Evolutionary conservation across 2,113 vertebrate species (phyloP).

Genomic region (Notechis scutatus): DNA sequence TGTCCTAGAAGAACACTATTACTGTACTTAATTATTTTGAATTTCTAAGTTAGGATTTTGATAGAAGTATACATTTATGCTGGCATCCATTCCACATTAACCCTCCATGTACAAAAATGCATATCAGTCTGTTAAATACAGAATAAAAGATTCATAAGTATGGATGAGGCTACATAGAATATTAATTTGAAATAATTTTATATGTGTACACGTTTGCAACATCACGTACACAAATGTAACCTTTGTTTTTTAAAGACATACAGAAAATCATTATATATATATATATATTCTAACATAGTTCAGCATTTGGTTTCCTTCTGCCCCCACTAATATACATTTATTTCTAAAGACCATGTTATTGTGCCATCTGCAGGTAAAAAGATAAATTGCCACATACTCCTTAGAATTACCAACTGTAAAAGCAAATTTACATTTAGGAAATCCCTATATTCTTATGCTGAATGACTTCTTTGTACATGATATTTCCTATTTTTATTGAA

Average conservation of each 20-base stretch:
- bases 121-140: background rate
- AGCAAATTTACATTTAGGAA: background rate
- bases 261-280: background rate
- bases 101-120: background rate
- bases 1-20: background rate
- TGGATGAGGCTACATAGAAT: background rate
- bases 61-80: background rate
- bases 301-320: too few relatives aligned
- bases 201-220: background rate
- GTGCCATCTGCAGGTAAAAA: constrained; percentile 29
- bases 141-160: background rate
- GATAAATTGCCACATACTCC: background rate
- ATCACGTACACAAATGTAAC: background rate
- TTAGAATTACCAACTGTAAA: background rate
- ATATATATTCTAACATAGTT: background rate
- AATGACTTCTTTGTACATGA: background rate
- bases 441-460: background rate
- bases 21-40: background rate
- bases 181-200: background rate
- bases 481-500: background rate
- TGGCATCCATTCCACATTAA: background rate
- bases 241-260: background rate
- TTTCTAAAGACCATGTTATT: background rate
- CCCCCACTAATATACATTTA: background rate
- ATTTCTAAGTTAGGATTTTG: background rate